Conservation (phyloP, 2,888 invertebrate genomes). For the Ophion slaviceki region DNA sequence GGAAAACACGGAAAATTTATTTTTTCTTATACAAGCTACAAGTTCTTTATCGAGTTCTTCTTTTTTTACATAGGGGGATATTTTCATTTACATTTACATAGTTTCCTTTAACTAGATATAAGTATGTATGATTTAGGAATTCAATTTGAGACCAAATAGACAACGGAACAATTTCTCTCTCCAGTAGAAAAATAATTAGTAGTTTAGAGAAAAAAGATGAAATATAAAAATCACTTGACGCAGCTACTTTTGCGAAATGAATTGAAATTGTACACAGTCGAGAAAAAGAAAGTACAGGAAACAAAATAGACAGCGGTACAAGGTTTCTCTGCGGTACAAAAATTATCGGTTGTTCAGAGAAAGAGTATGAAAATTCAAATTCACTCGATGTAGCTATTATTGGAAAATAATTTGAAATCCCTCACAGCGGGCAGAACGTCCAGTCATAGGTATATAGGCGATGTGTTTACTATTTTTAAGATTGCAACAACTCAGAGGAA, state of each 20-base stretch:
- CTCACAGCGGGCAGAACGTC: constrained; percentile 2
- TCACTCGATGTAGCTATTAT: constrained; percentile 9
- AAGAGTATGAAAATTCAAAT: neutral
- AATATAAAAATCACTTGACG: constrained; percentile 7
- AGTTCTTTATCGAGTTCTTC: too few species aligned
- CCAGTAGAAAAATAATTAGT: neutral
- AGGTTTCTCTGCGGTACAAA: neutral
- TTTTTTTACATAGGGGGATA: too few species aligned
- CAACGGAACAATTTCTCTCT: neutral
- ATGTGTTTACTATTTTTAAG: constrained; percentile 14
- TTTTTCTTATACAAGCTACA: too few species aligned
- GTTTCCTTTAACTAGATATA: too few species aligned
- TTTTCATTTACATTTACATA: too few species aligned
- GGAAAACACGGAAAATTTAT: too few species aligned
- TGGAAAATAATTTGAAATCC: constrained; percentile 3
- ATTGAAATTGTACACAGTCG: constrained; percentile 7
- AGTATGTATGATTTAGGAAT: too few species aligned
- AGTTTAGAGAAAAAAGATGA: neutral
- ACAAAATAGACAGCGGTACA: constrained; percentile 10
- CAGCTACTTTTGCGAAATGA: constrained; percentile 17
- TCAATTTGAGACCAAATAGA: neutral
- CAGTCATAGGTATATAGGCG: constrained; percentile 6
- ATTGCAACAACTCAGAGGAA: neutral
- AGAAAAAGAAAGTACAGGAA: constrained; percentile 2
- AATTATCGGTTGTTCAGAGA: neutral